phyloP scores from a whole-genome alignment of 2,113 vertebrate genomes.

The Neopipo cinnamomea region DNA sequence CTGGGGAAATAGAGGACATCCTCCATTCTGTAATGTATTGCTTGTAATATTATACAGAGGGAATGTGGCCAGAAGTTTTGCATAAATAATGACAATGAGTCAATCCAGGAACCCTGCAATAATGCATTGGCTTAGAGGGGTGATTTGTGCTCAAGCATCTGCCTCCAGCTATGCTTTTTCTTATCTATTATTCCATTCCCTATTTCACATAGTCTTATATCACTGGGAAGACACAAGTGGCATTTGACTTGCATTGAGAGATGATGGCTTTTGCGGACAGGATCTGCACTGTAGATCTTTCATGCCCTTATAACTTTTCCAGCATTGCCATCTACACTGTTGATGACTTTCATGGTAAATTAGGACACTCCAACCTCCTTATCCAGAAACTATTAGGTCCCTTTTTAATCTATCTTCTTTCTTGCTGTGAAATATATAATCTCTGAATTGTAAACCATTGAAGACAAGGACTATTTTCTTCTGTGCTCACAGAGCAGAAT shows the following conservation, averaged over 20 bases:
- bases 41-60: neutral
- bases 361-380: neutral
- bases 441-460: neutral
- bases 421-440: neutral
- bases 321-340: neutral
- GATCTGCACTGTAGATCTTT: neutral
- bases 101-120: neutral
- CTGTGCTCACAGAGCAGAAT: neutral
- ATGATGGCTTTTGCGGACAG: neutral
- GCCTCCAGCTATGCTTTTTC: conserved; percentile 2
- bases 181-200: neutral
- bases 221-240: conserved; percentile 33
- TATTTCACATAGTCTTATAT: conserved; percentile 16
- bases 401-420: neutral
- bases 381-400: neutral
- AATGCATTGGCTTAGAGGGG: conserved; percentile 8
- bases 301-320: conserved; percentile 2
- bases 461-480: neutral
- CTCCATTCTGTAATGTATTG: neutral
- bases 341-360: conserved; percentile 10
- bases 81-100: conserved; percentile 33
- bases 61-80: conserved; percentile 49
- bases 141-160: conserved; percentile 52
- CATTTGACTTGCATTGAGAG: neutral
- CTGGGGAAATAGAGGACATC: neutral